phyloP scores from a whole-genome alignment of 1,140 invertebrate species.

The Platyura marginata region DNA sequence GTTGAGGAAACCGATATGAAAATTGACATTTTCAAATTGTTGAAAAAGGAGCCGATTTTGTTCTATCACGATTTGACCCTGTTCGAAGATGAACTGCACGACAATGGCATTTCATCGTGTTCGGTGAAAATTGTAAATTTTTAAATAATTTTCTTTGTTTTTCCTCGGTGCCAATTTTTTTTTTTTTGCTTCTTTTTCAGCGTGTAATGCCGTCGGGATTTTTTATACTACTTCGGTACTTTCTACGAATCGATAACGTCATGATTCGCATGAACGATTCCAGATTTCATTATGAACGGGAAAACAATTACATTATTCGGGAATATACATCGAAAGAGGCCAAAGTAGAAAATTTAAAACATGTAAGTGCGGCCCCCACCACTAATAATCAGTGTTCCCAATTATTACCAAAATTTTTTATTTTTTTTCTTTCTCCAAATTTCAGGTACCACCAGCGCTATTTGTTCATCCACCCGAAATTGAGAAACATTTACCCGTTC shows the following conservation, averaged over 20 bases:
- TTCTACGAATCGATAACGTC: slow-evolving; percentile 86
- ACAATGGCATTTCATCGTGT: slow-evolving; percentile 83
- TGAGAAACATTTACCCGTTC: slow-evolving; percentile 30
- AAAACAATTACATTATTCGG: slow-evolving; percentile 50
- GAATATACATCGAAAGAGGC: slow-evolving; percentile 61
- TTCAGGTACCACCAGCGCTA: slow-evolving; percentile 25
- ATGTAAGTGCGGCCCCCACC: slow-evolving; percentile 4
- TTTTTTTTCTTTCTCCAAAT: slow-evolving; percentile 5
- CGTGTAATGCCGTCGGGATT: slow-evolving; percentile 89
- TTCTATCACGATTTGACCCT: slow-evolving; percentile 89
- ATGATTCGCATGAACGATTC: slow-evolving; percentile 82
- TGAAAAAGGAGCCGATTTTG: slow-evolving; percentile 75
- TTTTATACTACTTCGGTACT: slow-evolving; percentile 80
- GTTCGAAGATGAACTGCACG: slow-evolving; percentile 97
- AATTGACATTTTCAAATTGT: slow-evolving; percentile 83
- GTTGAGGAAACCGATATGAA: slow-evolving; percentile 45
- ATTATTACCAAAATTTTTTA: slow-evolving; percentile 1
- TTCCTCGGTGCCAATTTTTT: neutral
- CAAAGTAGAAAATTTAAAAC: slow-evolving; percentile 37
- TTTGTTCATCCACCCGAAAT: slow-evolving; percentile 35
- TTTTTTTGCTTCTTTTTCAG: slow-evolving; percentile 32
- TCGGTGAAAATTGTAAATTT: slow-evolving; percentile 85
- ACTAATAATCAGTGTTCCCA: neutral
- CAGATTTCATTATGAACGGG: slow-evolving; percentile 70
- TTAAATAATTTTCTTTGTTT: slow-evolving; percentile 2